Evolutionary conservation across 2,888 invertebrate species (phyloP), one percentile per base, ranked within the genome.

Genomic region (Diploptera punctata): DNA sequence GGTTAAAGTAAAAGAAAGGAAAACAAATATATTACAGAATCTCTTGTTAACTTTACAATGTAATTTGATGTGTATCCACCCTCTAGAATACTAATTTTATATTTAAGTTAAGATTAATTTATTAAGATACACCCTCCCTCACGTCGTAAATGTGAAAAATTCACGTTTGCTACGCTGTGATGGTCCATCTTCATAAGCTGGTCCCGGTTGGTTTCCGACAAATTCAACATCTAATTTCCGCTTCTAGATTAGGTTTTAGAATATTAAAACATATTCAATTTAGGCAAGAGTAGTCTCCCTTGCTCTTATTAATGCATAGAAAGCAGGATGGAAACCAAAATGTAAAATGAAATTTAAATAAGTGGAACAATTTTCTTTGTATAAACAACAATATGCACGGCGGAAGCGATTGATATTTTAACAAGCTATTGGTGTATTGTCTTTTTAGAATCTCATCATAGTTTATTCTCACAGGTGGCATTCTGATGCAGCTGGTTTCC

Each of bases 321-420:
- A 29, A 29, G 18, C 4, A 57, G 29, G n/a, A 57, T 29, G 24
- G 52, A 21, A n/a, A 21, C 52, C 52, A 10, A 52, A 21, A 52
- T 19, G 24, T 4, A 10, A 13, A 43, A 62, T 65, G 16, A 38
- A 65, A 65, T 44, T 44, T 43, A 44, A 65, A 65, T 47, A 65
- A 65, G 65, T 47, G 65, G 65, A 65, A 65, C 65, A 65, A 65
- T 47, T 65, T 65, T 65, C 65, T 65, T 65, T 65, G 47, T 65
- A 13, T 26, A 26, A 65, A 38, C 65, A 65, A 65, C 47, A 38
- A 21, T 18, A 10, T 33, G 1, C 21, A 7, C 10, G 33, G 38
- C 38, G 61, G 65, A 57, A 24, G 3, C 57, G 29, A 29, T 57
- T 57, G 57, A 57, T 29, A 16, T 21, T 24, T 16, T 57, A 57